Evolutionary conservation across 2,888 invertebrate species (phyloP), one percentile per base, ranked within the genome.

Genomic region (Furcula furcula): DNA sequence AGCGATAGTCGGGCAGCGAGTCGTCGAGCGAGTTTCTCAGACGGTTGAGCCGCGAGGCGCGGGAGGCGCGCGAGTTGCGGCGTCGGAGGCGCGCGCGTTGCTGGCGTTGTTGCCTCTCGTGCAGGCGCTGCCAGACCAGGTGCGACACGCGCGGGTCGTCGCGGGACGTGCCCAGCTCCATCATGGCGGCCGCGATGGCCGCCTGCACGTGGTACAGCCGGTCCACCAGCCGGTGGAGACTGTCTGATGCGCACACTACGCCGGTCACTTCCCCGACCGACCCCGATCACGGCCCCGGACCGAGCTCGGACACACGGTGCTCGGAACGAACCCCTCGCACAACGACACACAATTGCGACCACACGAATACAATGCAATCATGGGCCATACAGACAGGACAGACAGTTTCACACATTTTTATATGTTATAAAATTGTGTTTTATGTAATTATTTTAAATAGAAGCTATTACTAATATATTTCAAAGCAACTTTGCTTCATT

Each of bases 141-240:
- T 28, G 40, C 21, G 62, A 51, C 9, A 76, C 67, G 53, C 71
- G 68, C 39, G 79, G 75, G 63, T 76, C 76, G 1, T 72, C 72
- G 28, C 73, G 65, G n/a, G 50, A 9, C 18, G 72, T 40, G 31
- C 23, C 25, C 42, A 78, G 63, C 41, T 73, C 67, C 1, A 12
- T 35, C 68, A 75, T 68, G 12, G 51, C 72, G 29, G 41, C 30
- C 30, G 34, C 16, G 39, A 76, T 74, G 27, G 65, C 52, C 50
- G 45, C 52, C 45, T 69, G 55, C 66, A 74, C 76, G 71, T 70
- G 61, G 61, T 68, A 70, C 69, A 73, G 64, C 56, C 76, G 75
- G 63, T 77, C 70, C 62, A 69, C 72, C 56, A 77, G 71, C 58
- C 73, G 72, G 68, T 77, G 79, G 70, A 70, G 66, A 81, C 86